A percentile compares a stretch with the other conserved stretches of the same genome.
Conservation (phyloP, 2,113 vertebrate species). For the Ameiurus melas region DNA sequence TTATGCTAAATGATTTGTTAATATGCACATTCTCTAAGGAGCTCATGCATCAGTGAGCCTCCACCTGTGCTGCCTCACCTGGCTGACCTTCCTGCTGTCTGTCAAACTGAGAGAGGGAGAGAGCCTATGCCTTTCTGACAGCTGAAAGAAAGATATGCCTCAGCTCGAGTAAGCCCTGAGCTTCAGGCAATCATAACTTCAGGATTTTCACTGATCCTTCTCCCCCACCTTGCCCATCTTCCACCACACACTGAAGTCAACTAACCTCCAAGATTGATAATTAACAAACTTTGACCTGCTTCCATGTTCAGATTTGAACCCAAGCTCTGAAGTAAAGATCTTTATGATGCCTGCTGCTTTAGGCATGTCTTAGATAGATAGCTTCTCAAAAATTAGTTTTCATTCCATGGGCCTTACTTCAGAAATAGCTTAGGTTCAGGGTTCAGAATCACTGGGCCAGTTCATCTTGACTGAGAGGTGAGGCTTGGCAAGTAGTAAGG, state of each 20-base stretch:
- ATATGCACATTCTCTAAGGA: slow-evolving; percentile 30
- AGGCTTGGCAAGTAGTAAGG: neutral
- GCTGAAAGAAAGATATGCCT: slow-evolving; percentile 68
- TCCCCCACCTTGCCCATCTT: neutral
- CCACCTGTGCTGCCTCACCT: slow-evolving; percentile 40
- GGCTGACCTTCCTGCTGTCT: slow-evolving; percentile 61
- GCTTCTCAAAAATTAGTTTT: slow-evolving; percentile 19
- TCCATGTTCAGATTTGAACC: slow-evolving; percentile 10
- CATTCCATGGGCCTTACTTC: neutral
- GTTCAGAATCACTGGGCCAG: slow-evolving; percentile 4
- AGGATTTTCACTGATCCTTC: slow-evolving; percentile 62
- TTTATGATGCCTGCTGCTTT: slow-evolving; percentile 10
- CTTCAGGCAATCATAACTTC: slow-evolving; percentile 68
- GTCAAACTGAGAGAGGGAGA: slow-evolving; percentile 52
- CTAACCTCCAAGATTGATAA: slow-evolving; percentile 6
- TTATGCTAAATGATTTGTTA: slow-evolving; percentile 29
- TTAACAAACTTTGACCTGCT: slow-evolving; percentile 19
- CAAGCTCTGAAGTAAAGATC: neutral
- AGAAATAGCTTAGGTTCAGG: neutral
- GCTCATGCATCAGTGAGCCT: slow-evolving; percentile 36
- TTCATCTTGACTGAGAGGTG: neutral
- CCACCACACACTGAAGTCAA: neutral
- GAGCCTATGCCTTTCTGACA: slow-evolving; percentile 54
- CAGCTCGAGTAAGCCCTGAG: slow-evolving; percentile 58
- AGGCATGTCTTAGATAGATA: slow-evolving; percentile 6